These are phyloP conservation scores for Drosophila sechellia DNA, from an alignment of 1,140 invertebrate genomes.

Conservation along the genomic window DNA sequence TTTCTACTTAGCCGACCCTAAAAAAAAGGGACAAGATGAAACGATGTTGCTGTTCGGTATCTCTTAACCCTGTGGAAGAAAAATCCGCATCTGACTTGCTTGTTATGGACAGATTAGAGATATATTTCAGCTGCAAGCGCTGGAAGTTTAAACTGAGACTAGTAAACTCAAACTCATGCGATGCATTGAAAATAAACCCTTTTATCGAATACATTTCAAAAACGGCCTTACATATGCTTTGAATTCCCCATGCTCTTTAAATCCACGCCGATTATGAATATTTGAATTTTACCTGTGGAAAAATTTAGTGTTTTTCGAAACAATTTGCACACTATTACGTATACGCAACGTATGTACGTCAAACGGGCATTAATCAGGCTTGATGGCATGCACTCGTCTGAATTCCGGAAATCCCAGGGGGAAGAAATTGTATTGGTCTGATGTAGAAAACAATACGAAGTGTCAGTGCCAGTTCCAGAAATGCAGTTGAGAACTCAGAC, in stretches of 20 bases:
- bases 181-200: not conserved
- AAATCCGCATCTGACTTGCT: constrained; percentile 20
- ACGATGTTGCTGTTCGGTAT: not conserved
- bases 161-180: not conserved
- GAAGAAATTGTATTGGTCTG: constrained; percentile 11
- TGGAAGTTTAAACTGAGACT: not conserved
- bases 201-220: too few relatives aligned
- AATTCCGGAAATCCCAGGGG: not conserved
- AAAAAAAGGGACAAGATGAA: constrained; percentile 40
- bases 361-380: constrained; percentile 55
- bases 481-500: constrained; percentile 35
- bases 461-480: constrained; percentile 38
- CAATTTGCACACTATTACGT: constrained; percentile 40
- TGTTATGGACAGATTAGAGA: constrained; percentile 24
- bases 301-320: not conserved
- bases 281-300: not conserved
- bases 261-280: not conserved
- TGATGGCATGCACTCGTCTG: constrained; percentile 40
- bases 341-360: constrained; percentile 47
- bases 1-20: constrained; percentile 52
- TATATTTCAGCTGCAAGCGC: constrained; percentile 23
- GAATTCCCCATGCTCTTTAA: not conserved
- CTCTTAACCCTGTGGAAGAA: constrained; percentile 1
- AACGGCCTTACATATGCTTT: too few relatives aligned
- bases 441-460: constrained; percentile 27